Conservation (phyloP, 1,140 invertebrate species). For the Trypoxylus dichotomus region DNA sequence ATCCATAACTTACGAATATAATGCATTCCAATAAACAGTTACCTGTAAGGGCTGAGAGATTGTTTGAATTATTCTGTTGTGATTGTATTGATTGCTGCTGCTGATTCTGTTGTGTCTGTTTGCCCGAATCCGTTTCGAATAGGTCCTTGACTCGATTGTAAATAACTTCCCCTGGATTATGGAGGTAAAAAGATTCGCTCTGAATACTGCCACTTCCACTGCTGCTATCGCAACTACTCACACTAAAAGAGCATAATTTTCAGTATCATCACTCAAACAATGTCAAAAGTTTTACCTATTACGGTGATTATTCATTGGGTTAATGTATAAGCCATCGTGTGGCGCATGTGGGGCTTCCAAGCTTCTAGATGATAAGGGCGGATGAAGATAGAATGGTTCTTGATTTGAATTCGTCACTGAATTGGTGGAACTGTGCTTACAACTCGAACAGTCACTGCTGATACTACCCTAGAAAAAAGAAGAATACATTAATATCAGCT, state of each 20-base stretch:
- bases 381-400: slow-evolving; percentile 76
- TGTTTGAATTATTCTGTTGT: not conserved
- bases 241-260: slow-evolving; percentile 8
- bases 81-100: not conserved
- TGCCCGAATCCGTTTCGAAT: slow-evolving; percentile 59
- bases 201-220: slow-evolving; percentile 43
- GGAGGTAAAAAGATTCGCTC: slow-evolving; percentile 80
- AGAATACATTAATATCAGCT: not conserved
- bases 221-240: slow-evolving; percentile 40
- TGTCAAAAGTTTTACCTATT: slow-evolving; percentile 44
- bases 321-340: slow-evolving; percentile 78
- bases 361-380: slow-evolving; percentile 53
- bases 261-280: not conserved
- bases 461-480: slow-evolving; percentile 41
- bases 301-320: slow-evolving; percentile 68
- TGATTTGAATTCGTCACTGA: slow-evolving; percentile 33
- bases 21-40: too few species aligned
- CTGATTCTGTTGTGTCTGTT: slow-evolving; percentile 22
- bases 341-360: slow-evolving; percentile 59
- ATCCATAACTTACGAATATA: too few species aligned
- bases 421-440: slow-evolving; percentile 38
- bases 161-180: slow-evolving; percentile 74
- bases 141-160: slow-evolving; percentile 78
- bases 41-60: slow-evolving; percentile 24
- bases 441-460: slow-evolving; percentile 47